Base-by-base conservation (phyloP, 2,113 vertebrate genomes). In the Phrynocephalus versicolor region DNA sequence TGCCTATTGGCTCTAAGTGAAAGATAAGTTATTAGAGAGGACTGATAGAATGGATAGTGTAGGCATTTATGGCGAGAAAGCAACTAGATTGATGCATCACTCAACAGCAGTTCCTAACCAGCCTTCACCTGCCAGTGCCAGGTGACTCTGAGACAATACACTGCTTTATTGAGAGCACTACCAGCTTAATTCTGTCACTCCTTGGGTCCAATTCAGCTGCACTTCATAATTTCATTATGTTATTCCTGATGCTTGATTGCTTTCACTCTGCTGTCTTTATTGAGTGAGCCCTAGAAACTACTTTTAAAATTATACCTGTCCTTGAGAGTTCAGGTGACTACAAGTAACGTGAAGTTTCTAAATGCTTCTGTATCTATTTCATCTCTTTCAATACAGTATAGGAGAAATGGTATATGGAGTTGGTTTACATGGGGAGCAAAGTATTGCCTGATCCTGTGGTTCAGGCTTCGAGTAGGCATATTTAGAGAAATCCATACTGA, bases 1-100 rank as follows among this genome's bases (percentile, higher is more conserved):
- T 92, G 92, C 85, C 93, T 88, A 92, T 92, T 90, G 90, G 79
- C 70, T 82, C 23, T 27, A 80, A 45, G 57, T 87, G 45, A 88
- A 88, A 85, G 85, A 75, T 7, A n/a, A 73, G 51, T 0, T 60
- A 86, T n/a, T 23, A 74, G 91, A 73, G 57, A 13, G 71, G 65
- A 60, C 35, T 83, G 79, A 76, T 71, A 89, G 25, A 19, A 35
- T 88, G 51, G 85, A 88, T n/a, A 65, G 57, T 19, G 19, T 30
- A 21, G 33, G 41, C 65, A 65, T 86, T 81, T 23, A 30, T 37
- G 41, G 30, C 23, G 58, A 55, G 80, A 74, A 9, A 0, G 0
- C n/a, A 19, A 84, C 79, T 51, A 88, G 85, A 57, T 87, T 60
- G 45, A 72, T 83, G 16, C 82, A 75, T 92, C 88, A 79, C 41